Evolutionary conservation across 2,113 vertebrate species (phyloP), one percentile per base, ranked within the genome.

Genomic region (Sphyrna mokarran): DNA sequence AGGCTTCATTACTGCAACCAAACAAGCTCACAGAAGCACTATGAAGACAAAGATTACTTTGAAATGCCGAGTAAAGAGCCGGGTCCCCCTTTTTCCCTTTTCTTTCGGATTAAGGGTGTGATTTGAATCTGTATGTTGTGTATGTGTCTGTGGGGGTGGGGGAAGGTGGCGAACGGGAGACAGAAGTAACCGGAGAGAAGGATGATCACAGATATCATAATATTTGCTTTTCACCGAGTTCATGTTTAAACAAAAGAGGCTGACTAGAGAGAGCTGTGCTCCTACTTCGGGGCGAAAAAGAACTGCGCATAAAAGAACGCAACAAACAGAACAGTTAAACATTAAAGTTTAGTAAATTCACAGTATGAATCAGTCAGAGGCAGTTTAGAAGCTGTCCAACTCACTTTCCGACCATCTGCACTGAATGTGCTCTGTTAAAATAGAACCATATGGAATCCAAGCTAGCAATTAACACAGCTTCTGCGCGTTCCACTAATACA

Each of bases 361-460:
- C 97, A 97, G 97, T 97, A 98, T 97, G 97, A 98, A 98, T 97
- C 97, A 97, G 96, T 97, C 97, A 97, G 97, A 98, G 97, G 97
- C 98, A 98, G 98, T 97, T 97, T 97, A 98, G 97, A 97, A 97
- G 97, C 97, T 98, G 98, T 97, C 97, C 97, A 97, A 98, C 97
- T 97, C 97, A 98, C 97, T 98, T 98, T 98, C 98, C 97, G 98
- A 97, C 98, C 98, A 99, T 99, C 98, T 99, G 98, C 97, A 98
- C 98, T 97, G 98, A 99, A 99, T 98, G 98, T 98, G 98, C 98
- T 98, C 98, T 97, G 98, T 98, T 98, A 99, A 98, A 98, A 98
- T 97, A 98, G 97, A 98, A 99, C 98, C 98, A 99, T 99, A 98
- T 99, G 98, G 98, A 98, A 98, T 98, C 98, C 97, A 98, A 98